Conservation (phyloP, 2,888 invertebrate species). For the Cephus nigrinus region DNA sequence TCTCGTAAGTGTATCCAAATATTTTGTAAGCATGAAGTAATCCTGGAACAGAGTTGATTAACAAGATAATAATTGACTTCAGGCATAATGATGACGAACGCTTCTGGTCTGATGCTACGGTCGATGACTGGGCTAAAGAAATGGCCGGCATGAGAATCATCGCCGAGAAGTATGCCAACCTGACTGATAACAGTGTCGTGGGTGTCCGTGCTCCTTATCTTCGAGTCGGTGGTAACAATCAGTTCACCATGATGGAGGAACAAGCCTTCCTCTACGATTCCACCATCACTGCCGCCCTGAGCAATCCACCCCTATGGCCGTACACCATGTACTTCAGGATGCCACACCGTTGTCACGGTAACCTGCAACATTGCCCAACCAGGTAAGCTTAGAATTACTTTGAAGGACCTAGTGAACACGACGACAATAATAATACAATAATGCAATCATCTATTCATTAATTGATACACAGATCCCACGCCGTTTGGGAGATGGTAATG, state of each 20-base stretch:
- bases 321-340: conserved; percentile 98
- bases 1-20: conserved; percentile 77
- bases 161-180: conserved; percentile 88
- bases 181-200: conserved; percentile 91
- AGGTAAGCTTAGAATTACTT: conserved; percentile 63
- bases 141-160: conserved; percentile 95
- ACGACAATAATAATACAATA: not conserved
- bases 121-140: conserved; percentile 94
- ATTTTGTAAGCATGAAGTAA: not conserved
- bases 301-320: conserved; percentile 95
- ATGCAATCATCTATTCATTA: not conserved
- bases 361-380: conserved; percentile 90
- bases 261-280: conserved; percentile 96
- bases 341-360: conserved; percentile 94
- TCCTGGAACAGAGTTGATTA: not conserved
- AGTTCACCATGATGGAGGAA: conserved; percentile 98
- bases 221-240: conserved; percentile 93
- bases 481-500: conserved; percentile 97
- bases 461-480: conserved; percentile 73
- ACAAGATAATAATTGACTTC: conserved; percentile 32
- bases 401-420: not conserved
- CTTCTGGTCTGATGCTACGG: conserved; percentile 93
- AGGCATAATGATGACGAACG: conserved; percentile 92
- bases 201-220: conserved; percentile 92
- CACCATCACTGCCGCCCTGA: conserved; percentile 91